phyloP scores from a whole-genome alignment of 2,888 invertebrate species.

The Arge pagana region DNA sequence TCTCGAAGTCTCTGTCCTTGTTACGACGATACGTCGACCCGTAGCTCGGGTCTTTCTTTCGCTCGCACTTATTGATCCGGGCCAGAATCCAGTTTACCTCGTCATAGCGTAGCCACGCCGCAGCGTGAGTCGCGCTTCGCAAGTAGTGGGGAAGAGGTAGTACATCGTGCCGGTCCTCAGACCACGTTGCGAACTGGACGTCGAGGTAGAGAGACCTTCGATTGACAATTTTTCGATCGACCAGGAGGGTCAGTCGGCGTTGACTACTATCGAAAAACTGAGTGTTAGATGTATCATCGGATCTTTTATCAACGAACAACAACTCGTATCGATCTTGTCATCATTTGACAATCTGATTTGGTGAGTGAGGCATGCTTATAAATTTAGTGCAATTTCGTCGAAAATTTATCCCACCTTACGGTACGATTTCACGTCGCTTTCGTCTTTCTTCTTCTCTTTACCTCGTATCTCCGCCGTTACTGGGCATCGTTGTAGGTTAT shows the following conservation, averaged over 20 bases:
- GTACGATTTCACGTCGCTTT: no score
- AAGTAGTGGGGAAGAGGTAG: neutral
- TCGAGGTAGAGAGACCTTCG: conserved; percentile 12
- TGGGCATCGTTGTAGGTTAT: neutral
- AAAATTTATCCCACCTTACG: neutral
- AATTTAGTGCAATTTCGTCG: neutral
- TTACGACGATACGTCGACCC: conserved; percentile 2
- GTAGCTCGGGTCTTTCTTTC: conserved; percentile 5
- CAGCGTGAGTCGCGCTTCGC: neutral
- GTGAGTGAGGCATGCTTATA: no score
- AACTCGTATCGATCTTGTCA: conserved; percentile 18
- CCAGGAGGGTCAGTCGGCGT: conserved; percentile 12
- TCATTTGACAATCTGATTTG: conserved; percentile 18
- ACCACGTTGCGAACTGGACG: conserved; percentile 22
- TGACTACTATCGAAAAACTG: conserved; percentile 1
- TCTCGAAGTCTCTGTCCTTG: neutral
- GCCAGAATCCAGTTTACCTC: conserved; percentile 21
- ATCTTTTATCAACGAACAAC: conserved; percentile 5
- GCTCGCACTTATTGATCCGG: conserved; percentile 17
- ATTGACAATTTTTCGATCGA: conserved; percentile 11
- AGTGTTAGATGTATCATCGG: conserved; percentile 14
- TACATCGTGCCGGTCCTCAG: conserved; percentile 16
- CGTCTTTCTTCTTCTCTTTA: neutral
- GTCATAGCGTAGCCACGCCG: conserved; percentile 4
- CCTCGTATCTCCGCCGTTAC: neutral